Base-by-base conservation (phyloP, 2,797 vertebrate species). In the Sciurus carolinensis region DNA sequence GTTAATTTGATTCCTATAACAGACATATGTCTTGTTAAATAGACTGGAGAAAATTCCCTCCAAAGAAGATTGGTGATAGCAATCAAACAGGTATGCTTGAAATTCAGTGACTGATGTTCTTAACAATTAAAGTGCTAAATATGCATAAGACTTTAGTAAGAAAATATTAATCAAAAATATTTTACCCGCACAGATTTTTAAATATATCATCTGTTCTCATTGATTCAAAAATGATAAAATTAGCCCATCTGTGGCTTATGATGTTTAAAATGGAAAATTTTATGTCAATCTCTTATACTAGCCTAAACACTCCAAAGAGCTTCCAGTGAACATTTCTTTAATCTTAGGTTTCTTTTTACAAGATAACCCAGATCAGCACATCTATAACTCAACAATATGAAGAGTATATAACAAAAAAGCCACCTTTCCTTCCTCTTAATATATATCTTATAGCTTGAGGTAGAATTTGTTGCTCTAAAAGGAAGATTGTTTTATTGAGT, bases 11-110 rank as follows among this genome's bases (percentile, higher is more conserved):
- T 77, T 87, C 57, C 76, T 57, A 4, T 54, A 81, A 77, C 10
- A 81, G 44, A 75, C 10, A 95, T 75, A 73, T 86, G 39, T 96
- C 86, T 81, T 91, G n/a, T 83, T 95, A 92, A 92, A 5, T 17
- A 80, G 85, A 69, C 59, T 94, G 15, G 62, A 77, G 17, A 81
- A 77, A 79, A 69, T 66, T 77, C 22, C 39, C n/a, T 67, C 18
- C 85, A 11, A 91, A 92, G 59, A 54, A 20, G 14, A 84, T n/a
- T 57, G 14, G 66, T 64, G 42, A 64, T 24, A 81, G 26, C 18
- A 90, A 66, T 87, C 67, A 84, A 82, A 80, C 22, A 72, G 64
- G 22, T 77, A 50, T 44, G 20, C 36, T 66, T 57, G 6, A 62
- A 75, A 95, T 26, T 72, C 36, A 39, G 18, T 52, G 22, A 30